These are phyloP conservation scores for Thalassarche chlororhynchos DNA, from an alignment of 2,113 vertebrate species.

Conservation along the genomic window DNA sequence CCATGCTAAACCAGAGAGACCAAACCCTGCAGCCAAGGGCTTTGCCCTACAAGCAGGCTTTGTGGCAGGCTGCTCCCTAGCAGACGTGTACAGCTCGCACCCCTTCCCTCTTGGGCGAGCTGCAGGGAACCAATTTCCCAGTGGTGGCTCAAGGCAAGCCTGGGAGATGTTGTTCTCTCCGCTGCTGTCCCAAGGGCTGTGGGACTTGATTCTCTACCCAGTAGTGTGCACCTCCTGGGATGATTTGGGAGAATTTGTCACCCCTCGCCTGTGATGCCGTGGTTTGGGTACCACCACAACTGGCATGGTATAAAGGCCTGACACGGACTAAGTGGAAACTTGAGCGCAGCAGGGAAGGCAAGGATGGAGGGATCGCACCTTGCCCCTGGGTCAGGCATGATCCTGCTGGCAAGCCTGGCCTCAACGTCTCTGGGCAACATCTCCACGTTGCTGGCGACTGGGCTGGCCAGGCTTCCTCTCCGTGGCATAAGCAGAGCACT, in stretches of 20 bases:
- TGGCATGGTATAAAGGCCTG: not conserved
- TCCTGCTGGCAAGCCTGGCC: not conserved
- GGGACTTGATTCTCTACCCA: not conserved
- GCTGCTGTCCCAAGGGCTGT: not conserved
- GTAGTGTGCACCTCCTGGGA: not conserved
- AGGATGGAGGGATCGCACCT: not conserved
- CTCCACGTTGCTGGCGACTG: not conserved
- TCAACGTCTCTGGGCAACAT: not conserved
- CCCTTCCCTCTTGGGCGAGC: not conserved
- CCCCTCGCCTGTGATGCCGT: not conserved
- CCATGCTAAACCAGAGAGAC: not conserved
- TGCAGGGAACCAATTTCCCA: not conserved
- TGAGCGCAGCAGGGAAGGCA: not conserved
- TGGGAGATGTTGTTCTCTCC: not conserved
- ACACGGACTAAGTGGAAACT: not conserved
- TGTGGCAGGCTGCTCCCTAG: not conserved
- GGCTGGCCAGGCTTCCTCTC: not conserved
- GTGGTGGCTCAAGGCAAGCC: not conserved
- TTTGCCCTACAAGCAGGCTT: not conserved
- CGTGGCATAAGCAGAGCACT: not conserved
- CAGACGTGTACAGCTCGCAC: not conserved
- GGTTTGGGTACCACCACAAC: not conserved
- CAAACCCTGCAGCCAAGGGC: not conserved
- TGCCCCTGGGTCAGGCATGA: not conserved
- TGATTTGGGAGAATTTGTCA: not conserved